Evolutionary conservation across 2,888 invertebrate species (phyloP), one percentile per base, ranked within the genome.

Genomic region (Drosophila anomalipes): DNA sequence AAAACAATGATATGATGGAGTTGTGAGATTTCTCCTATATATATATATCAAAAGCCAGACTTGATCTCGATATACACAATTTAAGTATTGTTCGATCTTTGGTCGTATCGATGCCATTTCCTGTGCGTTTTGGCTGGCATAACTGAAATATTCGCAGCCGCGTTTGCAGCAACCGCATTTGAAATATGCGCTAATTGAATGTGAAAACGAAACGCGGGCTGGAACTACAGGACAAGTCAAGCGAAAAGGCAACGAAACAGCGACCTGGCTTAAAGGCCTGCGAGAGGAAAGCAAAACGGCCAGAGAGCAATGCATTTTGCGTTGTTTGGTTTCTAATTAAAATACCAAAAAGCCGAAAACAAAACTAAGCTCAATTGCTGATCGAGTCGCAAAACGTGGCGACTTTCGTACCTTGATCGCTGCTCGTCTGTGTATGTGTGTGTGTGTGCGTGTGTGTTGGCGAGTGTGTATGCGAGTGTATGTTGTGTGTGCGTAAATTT

Each of bases 291-390:
- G 80, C 76, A 70, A 82, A 81, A 77, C 74, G 79, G 74, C 30
- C 72, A 70, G 75, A 72, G 65, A 77, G 86, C 80, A 82, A 85
- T 87, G 89, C 87, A 87, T 83, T 89, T 88, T 78, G 74, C 77
- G 83, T 72, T 89, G 87, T 86, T 88, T 77, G 87, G 83, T 87
- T 88, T 89, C 87, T 88, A 88, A 88, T 88, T 88, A 88, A 88
- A 88, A 88, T 88, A 89, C 87, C 87, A 81, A 85, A 70, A 69
- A 65, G 37, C 57, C 47, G 44, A 71, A 70, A 76, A 77, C 74
- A 78, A 83, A 86, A 74, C 77, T 85, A 81, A 85, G 81, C 85
- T 71, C 85, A 79, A 77, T 79, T 83, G 83, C 76, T 77, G 77
- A 85, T 75, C 81, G 73, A 75, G 68, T 28, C 67, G 47, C 47